Evolutionary conservation across 2,113 vertebrate genomes (phyloP), one percentile per base, ranked within the genome.

Genomic region (Ceyx margarethae): DNA sequence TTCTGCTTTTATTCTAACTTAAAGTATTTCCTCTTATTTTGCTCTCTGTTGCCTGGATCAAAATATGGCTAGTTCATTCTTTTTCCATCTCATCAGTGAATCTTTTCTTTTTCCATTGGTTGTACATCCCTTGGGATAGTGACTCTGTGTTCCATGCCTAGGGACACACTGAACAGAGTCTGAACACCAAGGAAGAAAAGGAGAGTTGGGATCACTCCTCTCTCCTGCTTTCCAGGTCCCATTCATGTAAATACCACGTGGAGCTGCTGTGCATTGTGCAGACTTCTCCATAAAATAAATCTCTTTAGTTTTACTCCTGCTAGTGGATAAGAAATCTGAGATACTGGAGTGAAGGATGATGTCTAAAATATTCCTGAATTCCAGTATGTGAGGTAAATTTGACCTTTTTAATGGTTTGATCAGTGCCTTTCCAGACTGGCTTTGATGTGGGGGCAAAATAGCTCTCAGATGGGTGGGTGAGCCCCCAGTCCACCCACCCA

Each of bases 181-280:
- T 73, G 65, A 65, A 56, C 15, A 45, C 3, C 5, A 0, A 15
- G 4, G 1, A 16, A 9, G 50, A 11, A 67, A 78, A 43, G 9
- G 43, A 50, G 10, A 2, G 35, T 50, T 76, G 58, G 73, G 9
- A 29, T 57, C 25, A 15, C 14, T 75, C 12, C 25, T 16, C 7
- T n/a, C 15, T 85, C n/a, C 31, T 1, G 1, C 43, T 68, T 61
- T 54, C 21, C 31, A 40, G 5, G 16, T 58, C 18, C 12, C 2
- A 6, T 58, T 58, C 22, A 6, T 15, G 5, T 29, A 29, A 42
- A 9, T 64, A 18, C 18, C 8, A 7, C 0, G 0, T 16, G 28
- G 28, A 76, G 25, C 6, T 46, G 21, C 6, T 35, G 15, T 1
- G 3, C 10, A 18, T 60, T 61, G 21, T 18, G 65, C 56, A 74